Evolutionary conservation across 2,888 invertebrate genomes (phyloP), one percentile per base, ranked within the genome.

Genomic region (Agrochola litura): DNA sequence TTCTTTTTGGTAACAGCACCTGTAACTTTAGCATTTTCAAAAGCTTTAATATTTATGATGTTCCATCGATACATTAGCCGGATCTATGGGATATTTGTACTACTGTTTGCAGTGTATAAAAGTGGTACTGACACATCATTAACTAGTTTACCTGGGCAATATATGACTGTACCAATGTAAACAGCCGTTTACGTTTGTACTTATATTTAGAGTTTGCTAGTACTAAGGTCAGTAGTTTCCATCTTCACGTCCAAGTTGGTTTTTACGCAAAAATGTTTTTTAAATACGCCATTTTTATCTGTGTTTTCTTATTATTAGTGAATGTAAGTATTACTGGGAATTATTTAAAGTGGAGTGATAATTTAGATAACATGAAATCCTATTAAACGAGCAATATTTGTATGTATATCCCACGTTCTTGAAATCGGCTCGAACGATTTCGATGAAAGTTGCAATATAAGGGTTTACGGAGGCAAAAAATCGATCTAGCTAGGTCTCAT

Each of bases 241-340:
- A 79, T 81, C 81, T 83, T 73, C 46, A 71, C 72, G 66, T 66
- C 64, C 63, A 64, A 71, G 74, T 77, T 73, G 72, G 76, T 79
- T 66, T 81, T 66, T 58, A 65, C 25, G 63, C 30, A n/a, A 78
- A 78, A 89, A 89, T 90, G 90, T 86, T 85, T 76, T 89, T 72
- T 83, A 90, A 89, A 81, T 78, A 72, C 78, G 64, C 74, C 46
- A 71, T 83, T 58, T 73, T 90, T 52, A 81, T 90, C 12, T 92
- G 90, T 88, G 88, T 82, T 8, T 49, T 89, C 5, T 73, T 90
- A 30, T 83, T 89, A 52, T 74, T 89, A 80, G 82, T 86, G 69
- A 73, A 91, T 71, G 93, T 93, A 82, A 91, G 93, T 92, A 87
- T 67, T 77, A 41, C 56, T 63, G 9, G 9, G 67, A 70, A 76